Conservation (phyloP, 2,797 vertebrate species). For the Lophotriccus pileatus region DNA sequence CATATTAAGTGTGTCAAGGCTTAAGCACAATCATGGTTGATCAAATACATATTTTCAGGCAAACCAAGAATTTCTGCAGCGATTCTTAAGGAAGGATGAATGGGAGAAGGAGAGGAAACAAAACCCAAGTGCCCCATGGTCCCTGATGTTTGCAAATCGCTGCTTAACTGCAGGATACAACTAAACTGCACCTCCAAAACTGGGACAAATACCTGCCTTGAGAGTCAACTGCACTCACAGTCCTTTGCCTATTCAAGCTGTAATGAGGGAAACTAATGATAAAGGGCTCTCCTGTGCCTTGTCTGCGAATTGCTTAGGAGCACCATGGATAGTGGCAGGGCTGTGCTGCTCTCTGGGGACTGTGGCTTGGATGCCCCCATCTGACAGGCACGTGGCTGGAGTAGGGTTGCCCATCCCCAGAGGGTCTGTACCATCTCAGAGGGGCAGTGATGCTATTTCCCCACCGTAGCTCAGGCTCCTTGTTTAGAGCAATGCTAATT, state of each 20-base stretch:
- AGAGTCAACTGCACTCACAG: background rate
- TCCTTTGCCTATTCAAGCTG: background rate
- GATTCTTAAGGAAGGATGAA: background rate
- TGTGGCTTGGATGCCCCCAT: background rate
- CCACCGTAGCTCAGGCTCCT: background rate
- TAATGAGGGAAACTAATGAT: background rate
- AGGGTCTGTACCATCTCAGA: background rate
- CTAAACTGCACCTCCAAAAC: background rate
- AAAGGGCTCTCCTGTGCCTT: background rate
- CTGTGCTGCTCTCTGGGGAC: background rate
- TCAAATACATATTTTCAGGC: background rate
- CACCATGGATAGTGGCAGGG: background rate
- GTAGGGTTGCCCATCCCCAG: accelerated
- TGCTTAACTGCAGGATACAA: background rate
- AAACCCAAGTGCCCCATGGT: background rate
- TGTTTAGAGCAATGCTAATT: background rate
- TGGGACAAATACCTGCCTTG: background rate
- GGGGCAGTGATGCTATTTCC: background rate
- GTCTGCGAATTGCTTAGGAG: background rate
- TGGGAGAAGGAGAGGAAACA: background rate
- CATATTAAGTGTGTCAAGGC: background rate
- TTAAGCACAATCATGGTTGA: background rate
- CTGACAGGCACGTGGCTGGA: accelerated
- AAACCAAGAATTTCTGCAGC: background rate
- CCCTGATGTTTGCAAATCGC: background rate